Percentiles rank a stretch among this genome's conserved stretches.
Conservation (phyloP, 2,888 invertebrate genomes). For the Drosophila borealis region DNA sequence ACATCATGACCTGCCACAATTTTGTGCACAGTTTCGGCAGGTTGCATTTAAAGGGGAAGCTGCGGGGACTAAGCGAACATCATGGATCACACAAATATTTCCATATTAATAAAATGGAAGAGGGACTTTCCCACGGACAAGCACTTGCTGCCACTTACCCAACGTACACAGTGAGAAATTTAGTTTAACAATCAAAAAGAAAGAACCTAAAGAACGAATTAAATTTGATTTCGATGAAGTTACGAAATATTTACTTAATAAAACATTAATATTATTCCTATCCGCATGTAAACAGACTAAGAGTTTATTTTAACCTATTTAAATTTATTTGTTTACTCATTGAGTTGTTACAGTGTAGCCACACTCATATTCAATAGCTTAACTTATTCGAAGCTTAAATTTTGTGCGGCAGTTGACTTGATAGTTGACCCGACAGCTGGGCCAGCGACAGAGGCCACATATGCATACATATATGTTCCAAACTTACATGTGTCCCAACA, state of each 20-base stretch:
- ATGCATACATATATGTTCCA: neutral
- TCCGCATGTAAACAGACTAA: no score
- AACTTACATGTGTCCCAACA: slow-evolving; percentile 25
- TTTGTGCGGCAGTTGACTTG: slow-evolving; percentile 56
- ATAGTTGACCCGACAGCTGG: slow-evolving; percentile 9
- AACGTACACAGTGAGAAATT: neutral
- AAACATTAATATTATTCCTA: no score
- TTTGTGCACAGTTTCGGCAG: slow-evolving; percentile 44
- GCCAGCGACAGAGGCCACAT: neutral
- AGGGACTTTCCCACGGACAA: neutral
- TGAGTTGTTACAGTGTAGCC: slow-evolving; percentile 3
- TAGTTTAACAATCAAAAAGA: neutral
- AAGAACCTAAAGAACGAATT: no score
- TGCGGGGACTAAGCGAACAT: neutral
- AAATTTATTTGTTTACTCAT: neutral
- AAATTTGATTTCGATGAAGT: no score
- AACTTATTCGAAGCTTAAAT: slow-evolving; percentile 57
- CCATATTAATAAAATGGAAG: slow-evolving; percentile 39
- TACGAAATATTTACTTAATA: no score
- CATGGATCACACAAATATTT: slow-evolving; percentile 25
- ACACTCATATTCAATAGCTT: slow-evolving; percentile 34
- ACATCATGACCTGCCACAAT: slow-evolving; percentile 40
- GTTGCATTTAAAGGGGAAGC: slow-evolving; percentile 2
- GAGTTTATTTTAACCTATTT: neutral
- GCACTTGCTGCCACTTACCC: slow-evolving; percentile 1